Evolutionary conservation across 2,888 invertebrate species (phyloP).

Genomic region (Habroteleia sp.): DNA sequence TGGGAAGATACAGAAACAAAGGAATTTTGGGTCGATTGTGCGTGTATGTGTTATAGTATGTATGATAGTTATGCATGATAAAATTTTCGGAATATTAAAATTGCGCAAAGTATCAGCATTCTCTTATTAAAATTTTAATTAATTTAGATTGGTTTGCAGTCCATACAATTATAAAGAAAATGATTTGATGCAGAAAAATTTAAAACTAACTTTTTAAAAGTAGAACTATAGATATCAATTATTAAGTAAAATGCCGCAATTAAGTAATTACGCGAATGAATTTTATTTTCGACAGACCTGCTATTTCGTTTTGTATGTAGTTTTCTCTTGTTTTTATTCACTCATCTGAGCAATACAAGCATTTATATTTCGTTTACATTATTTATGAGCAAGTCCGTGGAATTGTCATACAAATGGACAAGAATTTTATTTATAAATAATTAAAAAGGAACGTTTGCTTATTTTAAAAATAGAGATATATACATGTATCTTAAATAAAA

Average conservation of each 20-base stretch:
- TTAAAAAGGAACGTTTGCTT: too few relatives aligned
- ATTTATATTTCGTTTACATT: too few relatives aligned
- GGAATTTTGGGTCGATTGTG: background rate
- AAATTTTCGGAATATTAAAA: conserved; percentile 20
- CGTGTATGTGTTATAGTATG: too few relatives aligned
- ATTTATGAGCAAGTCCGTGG: too few relatives aligned
- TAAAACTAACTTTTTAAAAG: conserved; percentile 2
- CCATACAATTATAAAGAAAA: conserved; percentile 5
- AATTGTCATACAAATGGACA: too few relatives aligned
- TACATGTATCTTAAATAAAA: too few relatives aligned
- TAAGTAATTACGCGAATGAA: conserved; percentile 3
- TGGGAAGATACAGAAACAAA: too few relatives aligned
- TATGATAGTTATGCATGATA: background rate
- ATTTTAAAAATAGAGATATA: too few relatives aligned
- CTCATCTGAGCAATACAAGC: too few relatives aligned
- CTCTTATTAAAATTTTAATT: conserved; percentile 2
- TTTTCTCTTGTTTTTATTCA: too few relatives aligned
- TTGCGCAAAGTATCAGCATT: background rate
- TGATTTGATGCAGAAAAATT: conserved; percentile 13
- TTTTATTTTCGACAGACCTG: conserved; percentile 1
- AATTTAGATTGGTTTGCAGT: conserved; percentile 20
- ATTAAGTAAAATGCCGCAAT: conserved; percentile 6
- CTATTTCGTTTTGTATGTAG: background rate
- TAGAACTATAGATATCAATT: conserved; percentile 9
- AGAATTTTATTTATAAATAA: too few relatives aligned